Evolutionary conservation across 2,888 invertebrate genomes (phyloP), one percentile per base, ranked within the genome.

Genomic region (Toxonevra muliebris): DNA sequence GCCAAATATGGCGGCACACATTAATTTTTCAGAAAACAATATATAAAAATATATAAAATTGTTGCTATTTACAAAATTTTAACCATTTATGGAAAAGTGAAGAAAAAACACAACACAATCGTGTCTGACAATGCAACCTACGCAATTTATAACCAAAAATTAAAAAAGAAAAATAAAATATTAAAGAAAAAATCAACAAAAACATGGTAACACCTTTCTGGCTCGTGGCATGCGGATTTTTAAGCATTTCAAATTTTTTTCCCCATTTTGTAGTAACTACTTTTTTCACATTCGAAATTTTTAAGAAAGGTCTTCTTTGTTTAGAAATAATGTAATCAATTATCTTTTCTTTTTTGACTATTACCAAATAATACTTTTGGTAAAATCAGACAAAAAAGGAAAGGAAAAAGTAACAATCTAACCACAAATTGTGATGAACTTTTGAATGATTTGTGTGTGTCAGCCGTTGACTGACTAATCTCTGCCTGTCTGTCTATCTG

Each of bases 141-240:
- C 54, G 54, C 54, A 54, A 54, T 54, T 19, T 54, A 12, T n/a
- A 59, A 59, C 13, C 11, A 59, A 59, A 40, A 42, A 5, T 40
- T 8, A 59, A 41, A 59, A 43, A 59, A 42, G 30, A 7, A 30
- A 30, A 30, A 7, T 30, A 30, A 30, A 30, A 30, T 30, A 30
- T 30, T 30, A 7, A 30, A 40, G 42, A 15, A 42, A 42, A 40
- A 41, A 59, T n/a, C n/a, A 9, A 59, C 11, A 43, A 43, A 7
- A 30, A 13, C 19, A 12, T 57, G n/a, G 57, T 30, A 57, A 41
- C 57, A 43, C 42, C 43, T n/a, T 45, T 59, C 43, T 59, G 59
- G 59, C 59, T 42, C 59, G 59, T 59, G 59, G 59, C 59, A 59
- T 59, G 43, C 59, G 59, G 59, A 42, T 17, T 59, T 59, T 59